Evolutionary conservation across 2,797 vertebrate species (phyloP).

Genomic region (Falco concolor): DNA sequence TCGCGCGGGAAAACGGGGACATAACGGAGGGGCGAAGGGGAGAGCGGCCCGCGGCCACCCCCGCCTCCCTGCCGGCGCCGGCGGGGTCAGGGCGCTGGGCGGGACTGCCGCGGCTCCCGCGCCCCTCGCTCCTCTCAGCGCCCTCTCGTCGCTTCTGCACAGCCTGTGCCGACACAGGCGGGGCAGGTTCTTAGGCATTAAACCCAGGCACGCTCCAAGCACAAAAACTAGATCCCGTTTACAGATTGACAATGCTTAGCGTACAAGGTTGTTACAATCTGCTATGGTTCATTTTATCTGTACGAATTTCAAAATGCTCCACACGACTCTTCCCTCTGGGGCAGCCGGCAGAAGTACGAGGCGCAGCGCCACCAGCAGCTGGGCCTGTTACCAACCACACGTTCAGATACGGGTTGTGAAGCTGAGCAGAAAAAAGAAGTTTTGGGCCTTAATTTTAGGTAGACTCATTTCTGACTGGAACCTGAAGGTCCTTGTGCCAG

Average conservation of each 20-base stretch:
- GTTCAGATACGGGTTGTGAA: not conserved
- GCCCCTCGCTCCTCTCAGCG: fast-evolving
- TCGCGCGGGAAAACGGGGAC: not conserved
- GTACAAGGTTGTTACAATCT: too few species aligned
- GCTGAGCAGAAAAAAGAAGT: not conserved
- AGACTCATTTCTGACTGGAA: not conserved
- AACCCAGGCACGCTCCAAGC: not conserved
- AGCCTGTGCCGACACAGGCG: fast-evolving
- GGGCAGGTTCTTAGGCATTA: not conserved
- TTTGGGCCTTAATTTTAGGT: not conserved
- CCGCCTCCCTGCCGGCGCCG: too few species aligned
- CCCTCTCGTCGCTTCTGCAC: fast-evolving
- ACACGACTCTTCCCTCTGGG: fast-evolving
- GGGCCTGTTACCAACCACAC: fast-evolving
- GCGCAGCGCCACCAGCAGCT: fast-evolving
- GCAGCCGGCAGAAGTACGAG: not conserved
- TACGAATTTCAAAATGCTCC: not conserved
- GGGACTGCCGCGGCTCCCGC: too few species aligned
- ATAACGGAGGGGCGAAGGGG: not conserved
- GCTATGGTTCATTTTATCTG: fast-evolving
- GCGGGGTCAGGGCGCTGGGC: too few species aligned
- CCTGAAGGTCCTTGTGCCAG: not conserved
- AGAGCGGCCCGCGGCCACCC: not conserved
- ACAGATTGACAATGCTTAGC: not conserved
- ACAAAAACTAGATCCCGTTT: not conserved